A percentile compares a stretch with the other conserved stretches of the same genome.
Evolutionary conservation across 2,797 vertebrate species (phyloP).

Genomic region (Myiotriccus ornatus): DNA sequence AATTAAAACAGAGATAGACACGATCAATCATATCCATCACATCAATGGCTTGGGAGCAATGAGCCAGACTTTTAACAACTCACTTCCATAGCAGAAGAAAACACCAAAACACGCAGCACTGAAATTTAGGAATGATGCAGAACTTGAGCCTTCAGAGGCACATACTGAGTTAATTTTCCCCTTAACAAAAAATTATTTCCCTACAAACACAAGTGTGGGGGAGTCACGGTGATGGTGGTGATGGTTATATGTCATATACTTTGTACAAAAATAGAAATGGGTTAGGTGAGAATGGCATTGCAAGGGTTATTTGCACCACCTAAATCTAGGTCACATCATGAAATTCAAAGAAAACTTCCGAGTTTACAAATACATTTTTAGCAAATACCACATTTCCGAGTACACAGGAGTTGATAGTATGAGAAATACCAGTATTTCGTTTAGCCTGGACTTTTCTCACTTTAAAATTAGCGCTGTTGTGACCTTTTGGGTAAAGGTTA

Average conservation of each 20-base stretch:
- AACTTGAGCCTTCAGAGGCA: neutral
- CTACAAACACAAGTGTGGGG: neutral
- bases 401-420: neutral
- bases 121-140: neutral
- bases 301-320: neutral
- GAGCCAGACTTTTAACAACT: neutral
- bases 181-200: neutral
- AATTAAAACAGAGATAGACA: neutral
- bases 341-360: slow-evolving; percentile 40
- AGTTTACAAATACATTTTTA: slow-evolving; percentile 37
- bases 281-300: neutral
- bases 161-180: neutral
- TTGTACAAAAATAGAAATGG: neutral
- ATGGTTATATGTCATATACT: neutral
- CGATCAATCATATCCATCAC: neutral
- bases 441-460: neutral
- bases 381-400: slow-evolving; percentile 20
- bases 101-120: neutral
- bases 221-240: neutral
- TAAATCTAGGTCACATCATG: slow-evolving; percentile 24
- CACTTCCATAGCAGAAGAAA: neutral
- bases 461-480: neutral
- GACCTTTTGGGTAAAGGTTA: slow-evolving; percentile 34
- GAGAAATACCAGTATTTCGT: neutral
- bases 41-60: neutral